Conservation (phyloP, 2,797 vertebrate genomes). For the Molossus molossus region DNA sequence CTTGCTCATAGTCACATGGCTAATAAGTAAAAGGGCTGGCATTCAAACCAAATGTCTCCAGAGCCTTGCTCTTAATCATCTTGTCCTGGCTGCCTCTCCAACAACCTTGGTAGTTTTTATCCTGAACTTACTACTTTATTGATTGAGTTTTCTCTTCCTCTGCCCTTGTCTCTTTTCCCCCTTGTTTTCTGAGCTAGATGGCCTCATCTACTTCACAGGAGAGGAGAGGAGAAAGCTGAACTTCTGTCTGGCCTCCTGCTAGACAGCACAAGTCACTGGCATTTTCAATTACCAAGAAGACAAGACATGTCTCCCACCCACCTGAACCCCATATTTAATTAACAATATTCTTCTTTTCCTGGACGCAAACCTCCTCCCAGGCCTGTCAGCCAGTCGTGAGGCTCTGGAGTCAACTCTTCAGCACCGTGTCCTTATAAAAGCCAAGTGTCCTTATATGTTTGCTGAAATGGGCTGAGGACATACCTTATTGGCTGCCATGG, state of each 20-base stretch:
- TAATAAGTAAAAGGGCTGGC: not conserved
- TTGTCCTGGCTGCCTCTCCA: not conserved
- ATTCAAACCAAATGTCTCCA: not conserved
- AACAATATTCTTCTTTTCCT: not conserved
- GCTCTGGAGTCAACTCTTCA: not conserved
- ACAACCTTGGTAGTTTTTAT: not conserved
- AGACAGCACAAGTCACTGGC: not conserved
- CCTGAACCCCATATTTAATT: not conserved
- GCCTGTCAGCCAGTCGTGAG: not conserved
- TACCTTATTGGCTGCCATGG: conserved; percentile 88
- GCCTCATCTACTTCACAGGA: not conserved
- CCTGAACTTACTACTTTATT: not conserved
- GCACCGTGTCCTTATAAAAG: conserved; percentile 33
- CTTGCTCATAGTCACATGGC: not conserved
- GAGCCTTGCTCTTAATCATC: not conserved
- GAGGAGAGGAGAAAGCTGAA: not conserved
- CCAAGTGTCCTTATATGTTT: not conserved
- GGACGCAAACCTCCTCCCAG: not conserved
- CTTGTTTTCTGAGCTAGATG: not conserved
- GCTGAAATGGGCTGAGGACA: not conserved
- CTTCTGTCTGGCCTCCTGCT: not conserved
- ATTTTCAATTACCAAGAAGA: conserved; percentile 28
- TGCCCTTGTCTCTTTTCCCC: conserved; percentile 5
- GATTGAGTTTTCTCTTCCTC: not conserved
- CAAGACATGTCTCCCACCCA: not conserved